A percentile compares a stretch with the other conserved stretches of the same genome.
These are phyloP conservation scores for Drosophila persimilis DNA, from an alignment of 1,140 invertebrate genomes.

Conservation along the genomic window DNA sequence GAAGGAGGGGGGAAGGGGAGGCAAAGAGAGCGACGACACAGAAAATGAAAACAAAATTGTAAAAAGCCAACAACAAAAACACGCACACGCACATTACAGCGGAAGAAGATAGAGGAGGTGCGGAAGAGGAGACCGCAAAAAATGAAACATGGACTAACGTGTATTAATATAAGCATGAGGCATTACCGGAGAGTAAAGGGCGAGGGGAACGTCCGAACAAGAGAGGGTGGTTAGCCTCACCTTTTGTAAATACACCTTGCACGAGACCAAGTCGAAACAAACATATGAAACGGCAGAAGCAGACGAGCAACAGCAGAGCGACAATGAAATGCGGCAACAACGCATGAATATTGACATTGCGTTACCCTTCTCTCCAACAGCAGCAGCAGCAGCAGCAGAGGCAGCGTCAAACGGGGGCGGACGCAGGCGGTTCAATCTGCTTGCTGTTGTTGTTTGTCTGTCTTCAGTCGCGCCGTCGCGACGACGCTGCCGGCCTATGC, in stretches of 20 bases:
- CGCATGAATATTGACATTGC: constrained; percentile 81
- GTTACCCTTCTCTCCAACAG: constrained; percentile 32
- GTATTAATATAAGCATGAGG: background rate
- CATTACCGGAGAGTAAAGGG: background rate
- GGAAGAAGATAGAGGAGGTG: constrained; percentile 21
- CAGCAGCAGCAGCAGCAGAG: constrained; percentile 5
- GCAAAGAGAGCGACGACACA: constrained; percentile 4
- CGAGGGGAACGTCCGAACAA: background rate
- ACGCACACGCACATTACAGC: constrained; percentile 56
- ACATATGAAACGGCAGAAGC: constrained; percentile 56
- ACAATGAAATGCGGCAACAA: constrained; percentile 74
- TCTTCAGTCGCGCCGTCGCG: constrained; percentile 46
- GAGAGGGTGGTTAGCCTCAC: background rate
- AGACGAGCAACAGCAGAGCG: constrained; percentile 36
- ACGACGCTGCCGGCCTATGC: constrained; percentile 59
- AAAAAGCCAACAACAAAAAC: constrained; percentile 61
- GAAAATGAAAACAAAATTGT: constrained; percentile 65
- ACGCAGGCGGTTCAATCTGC: constrained; percentile 51
- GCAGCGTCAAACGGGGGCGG: constrained; percentile 7
- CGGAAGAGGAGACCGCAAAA: constrained; percentile 53
- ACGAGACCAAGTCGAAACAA: constrained; percentile 43
- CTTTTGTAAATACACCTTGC: too few relatives aligned
- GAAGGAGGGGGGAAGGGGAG: too few relatives aligned
- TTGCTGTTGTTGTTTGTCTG: constrained; percentile 59
- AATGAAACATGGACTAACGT: constrained; percentile 56